Conservation (phyloP, 2,797 vertebrate genomes). For the Pipistrellus pipistrellus region DNA sequence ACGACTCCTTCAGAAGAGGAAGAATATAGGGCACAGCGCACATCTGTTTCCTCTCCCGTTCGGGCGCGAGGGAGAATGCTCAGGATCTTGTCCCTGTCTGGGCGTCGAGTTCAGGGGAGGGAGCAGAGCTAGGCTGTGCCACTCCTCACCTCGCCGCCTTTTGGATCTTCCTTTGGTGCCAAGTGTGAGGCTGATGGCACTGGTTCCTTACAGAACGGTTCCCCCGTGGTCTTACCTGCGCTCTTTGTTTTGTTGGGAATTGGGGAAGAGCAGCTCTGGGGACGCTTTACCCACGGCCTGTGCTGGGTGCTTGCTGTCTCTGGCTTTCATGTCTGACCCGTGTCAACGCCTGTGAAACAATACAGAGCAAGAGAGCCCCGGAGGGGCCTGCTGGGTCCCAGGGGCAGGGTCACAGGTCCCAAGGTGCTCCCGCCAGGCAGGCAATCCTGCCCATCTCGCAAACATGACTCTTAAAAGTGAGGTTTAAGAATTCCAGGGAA, state of each 20-base stretch:
- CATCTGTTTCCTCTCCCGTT: background rate
- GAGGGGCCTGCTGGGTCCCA: too few relatives aligned
- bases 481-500: background rate
- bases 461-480: background rate
- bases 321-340: background rate
- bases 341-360: background rate
- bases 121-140: background rate
- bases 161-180: background rate
- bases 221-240: background rate
- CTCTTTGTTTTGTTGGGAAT: conserved; percentile 42
- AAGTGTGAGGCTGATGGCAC: background rate
- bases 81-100: background rate
- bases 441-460: background rate
- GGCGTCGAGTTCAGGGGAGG: fast-evolving
- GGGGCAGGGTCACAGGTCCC: background rate
- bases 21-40: background rate
- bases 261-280: background rate
- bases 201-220: background rate
- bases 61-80: background rate
- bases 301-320: background rate
- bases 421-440: background rate
- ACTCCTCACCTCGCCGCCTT: background rate
- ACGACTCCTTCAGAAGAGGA: background rate
- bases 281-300: background rate
- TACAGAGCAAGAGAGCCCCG: background rate